Base-by-base conservation (phyloP, 2,888 invertebrate genomes). In the Mechanitis messenoides region DNA sequence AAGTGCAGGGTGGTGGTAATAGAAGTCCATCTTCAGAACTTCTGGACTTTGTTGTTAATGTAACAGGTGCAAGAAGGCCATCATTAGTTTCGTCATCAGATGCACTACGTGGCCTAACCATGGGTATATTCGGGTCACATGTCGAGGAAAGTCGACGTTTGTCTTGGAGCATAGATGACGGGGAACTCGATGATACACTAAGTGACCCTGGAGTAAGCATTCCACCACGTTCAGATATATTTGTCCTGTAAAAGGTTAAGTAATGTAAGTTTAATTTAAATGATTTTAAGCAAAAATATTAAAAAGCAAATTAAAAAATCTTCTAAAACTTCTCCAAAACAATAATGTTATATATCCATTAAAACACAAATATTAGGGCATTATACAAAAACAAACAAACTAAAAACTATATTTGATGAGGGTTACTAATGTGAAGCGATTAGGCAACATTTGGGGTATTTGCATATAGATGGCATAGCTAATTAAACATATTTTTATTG, bases 1-100 rank as follows among this genome's bases (percentile, higher is more conserved):
- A 95, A 0, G 95, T 95, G 78, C 95, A 95, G 0, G 95, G 94
- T 0, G 95, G 94, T 3, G 95, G 95, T 47, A 95, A 76, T 7
- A 92, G 87, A 33, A 93, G 78, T 65, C 87, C 85, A 62, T 90
- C 87, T 77, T 84, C 91, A 28, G 86, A 87, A 74, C 87, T 87
- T 54, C 90, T 76, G 1, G 89, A 89, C 65, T 89, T 90, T 4
- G 85, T 78, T 20, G 87, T 83, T 47, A 88, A 72, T 7, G 82
- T 73, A 3, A 83, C 72, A 33, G 89, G 88, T 31, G 85, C 84
- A 60, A 90, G 70, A 47, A 83, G 77, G 38, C 86, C 87, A 20
- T 89, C 87, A 60, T 85, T 88, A 55, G 80, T 74, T 71, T 86
- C 88, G 62, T 89, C 87, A 55, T 87, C 87, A 46, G 88, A 87